These are phyloP conservation scores for Anoplopoma fimbria DNA, from an alignment of 2,113 vertebrate species.

Conservation along the genomic window DNA sequence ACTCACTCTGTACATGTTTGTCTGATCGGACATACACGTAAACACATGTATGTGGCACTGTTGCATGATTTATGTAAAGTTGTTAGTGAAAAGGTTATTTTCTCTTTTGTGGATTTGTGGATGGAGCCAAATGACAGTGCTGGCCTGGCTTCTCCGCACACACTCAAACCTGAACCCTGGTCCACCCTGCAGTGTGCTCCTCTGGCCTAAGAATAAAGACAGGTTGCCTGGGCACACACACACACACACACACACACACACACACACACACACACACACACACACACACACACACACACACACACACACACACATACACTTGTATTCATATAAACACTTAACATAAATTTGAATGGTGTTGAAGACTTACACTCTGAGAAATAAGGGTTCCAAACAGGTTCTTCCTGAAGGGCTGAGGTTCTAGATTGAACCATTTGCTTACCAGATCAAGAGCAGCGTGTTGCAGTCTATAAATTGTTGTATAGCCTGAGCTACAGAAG, in stretches of 20 bases:
- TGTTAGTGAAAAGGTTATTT: neutral
- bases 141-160: neutral
- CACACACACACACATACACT: neutral
- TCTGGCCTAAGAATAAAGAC: constrained; percentile 23
- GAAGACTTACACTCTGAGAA: too few relatives aligned
- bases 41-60: neutral
- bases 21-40: neutral
- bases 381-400: too few relatives aligned
- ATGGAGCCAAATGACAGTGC: constrained; percentile 8
- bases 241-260: neutral
- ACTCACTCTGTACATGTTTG: constrained; percentile 26
- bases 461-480: too few relatives aligned
- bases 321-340: neutral
- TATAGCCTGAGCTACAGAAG: too few relatives aligned
- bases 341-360: neutral
- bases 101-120: neutral
- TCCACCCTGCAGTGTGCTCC: constrained; percentile 4
- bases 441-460: too few relatives aligned
- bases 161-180: neutral
- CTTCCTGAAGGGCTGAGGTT: too few relatives aligned
- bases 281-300: neutral
- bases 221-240: neutral
- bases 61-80: constrained; percentile 12
- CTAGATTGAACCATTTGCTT: too few relatives aligned
- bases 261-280: constrained; percentile 1